Evolutionary conservation across 2,797 vertebrate genomes (phyloP), one percentile per base, ranked within the genome.

Genomic region (Acomys russatus): DNA sequence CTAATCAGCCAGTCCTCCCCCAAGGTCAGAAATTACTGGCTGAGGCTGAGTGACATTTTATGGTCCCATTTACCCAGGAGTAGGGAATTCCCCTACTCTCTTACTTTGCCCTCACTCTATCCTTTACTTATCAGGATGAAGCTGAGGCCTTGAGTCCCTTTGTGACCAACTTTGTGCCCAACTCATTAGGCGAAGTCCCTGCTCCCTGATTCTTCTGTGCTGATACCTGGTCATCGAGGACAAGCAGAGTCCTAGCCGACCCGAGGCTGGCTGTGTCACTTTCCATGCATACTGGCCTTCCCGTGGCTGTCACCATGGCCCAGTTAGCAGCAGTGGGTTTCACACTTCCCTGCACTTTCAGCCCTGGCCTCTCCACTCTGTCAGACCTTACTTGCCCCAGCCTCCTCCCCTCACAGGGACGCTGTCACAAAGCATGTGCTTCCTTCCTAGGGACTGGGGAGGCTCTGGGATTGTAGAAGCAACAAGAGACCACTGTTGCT

Each of bases 321-420:
- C 7, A 3, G 49, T 59, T 14, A 18, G 51, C 64, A 38, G 33
- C 7, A 15, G 8, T 2, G 9, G 49, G 61, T 2, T 25, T 30
- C 49, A 28, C 44, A 11, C 61, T 33, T 68, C 22, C 7, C 25
- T 11, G n/a, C 49, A 28, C n/a, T 8, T 20, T 33, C 3, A 2
- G 9, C 6, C 38, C 49, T 44, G 35, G 17, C n/a, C 25, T 64
- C 59, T 64, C 68, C 54, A 25, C 10, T 77, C 28, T 56, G 7
- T 12, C 14, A 18, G 22, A n/a, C 12, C 30, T 35, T n/a, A 4
- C 12, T 35, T 20, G 23, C 28, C 56, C 14, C 49, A 56, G 63
- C 5, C 61, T 59, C n/a, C 12, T 15, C 7, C 18, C n/a, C 14
- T 10, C 1, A 0, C 7, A 51, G 44, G 10, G 64, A 28, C 35